phyloP scores from a whole-genome alignment of 2,888 invertebrate genomes.

The Hyposoter didymator region DNA sequence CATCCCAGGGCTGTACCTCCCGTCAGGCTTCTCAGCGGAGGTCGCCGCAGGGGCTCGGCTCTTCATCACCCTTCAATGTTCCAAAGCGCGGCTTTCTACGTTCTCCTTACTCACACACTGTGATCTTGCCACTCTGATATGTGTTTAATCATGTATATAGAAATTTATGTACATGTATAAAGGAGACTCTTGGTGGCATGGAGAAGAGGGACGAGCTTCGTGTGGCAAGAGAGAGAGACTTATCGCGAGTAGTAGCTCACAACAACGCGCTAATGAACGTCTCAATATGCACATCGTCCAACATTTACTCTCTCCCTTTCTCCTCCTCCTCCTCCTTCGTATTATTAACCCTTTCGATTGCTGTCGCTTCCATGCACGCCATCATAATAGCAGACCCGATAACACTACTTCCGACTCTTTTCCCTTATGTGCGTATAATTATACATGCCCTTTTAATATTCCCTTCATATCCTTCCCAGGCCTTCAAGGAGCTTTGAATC shows the following conservation, averaged over 20 bases:
- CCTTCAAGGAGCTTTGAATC: constrained; percentile 15
- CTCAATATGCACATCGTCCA: constrained; percentile 66
- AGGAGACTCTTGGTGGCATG: constrained; percentile 15
- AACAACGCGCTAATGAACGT: constrained; percentile 67
- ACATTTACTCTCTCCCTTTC: constrained; percentile 27
- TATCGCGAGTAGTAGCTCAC: constrained; percentile 33
- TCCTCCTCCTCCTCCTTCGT: not conserved
- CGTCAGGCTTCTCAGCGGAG: constrained; percentile 75
- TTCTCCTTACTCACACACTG: constrained; percentile 53
- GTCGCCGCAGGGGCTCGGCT: constrained; percentile 77
- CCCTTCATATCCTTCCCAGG: constrained; percentile 13
- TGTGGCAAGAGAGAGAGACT: constrained; percentile 67
- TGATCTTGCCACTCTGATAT: constrained; percentile 41
- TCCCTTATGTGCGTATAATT: not conserved
- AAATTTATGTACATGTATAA: constrained; percentile 33
- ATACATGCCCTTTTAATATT: constrained; percentile 19
- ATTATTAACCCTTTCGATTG: constrained; percentile 47
- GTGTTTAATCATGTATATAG: constrained; percentile 35
- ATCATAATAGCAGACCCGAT: constrained; percentile 22
- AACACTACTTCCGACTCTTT: not conserved
- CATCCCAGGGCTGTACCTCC: constrained; percentile 72
- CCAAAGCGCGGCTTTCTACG: constrained; percentile 48
- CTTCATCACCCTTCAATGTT: constrained; percentile 80
- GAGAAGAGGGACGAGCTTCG: constrained; percentile 70
- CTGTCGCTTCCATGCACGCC: constrained; percentile 47